Evolutionary conservation across 2,888 invertebrate species (phyloP), one percentile per base, ranked within the genome.

Genomic region (Lasius platythorax): DNA sequence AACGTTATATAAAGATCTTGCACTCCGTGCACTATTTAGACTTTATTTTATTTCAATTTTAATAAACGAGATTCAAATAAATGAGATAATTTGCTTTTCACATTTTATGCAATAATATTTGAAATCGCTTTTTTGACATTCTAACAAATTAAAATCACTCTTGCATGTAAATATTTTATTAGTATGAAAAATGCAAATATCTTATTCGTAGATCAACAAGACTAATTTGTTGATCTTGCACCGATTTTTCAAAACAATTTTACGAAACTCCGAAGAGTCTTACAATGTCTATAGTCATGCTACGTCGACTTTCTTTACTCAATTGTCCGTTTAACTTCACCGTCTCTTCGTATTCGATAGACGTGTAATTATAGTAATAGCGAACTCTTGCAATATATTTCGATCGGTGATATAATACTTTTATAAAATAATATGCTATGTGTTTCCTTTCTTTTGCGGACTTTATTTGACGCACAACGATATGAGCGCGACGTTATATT

Each of bases 221-320:
- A 23, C 23, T 23, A 23, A 23, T 23, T 53, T 30, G 4, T 40
- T 12, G 28, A 40, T 9, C 23, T 43, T 58, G 3, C 1, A 53
- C 40, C 8, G 3, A 56, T 40, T 78, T n/a, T 50, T 46, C 30
- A 30, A 30, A 50, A 3, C 28, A 53, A 78, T 58, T 68, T 28
- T 56, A n/a, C 5, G 1, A 40, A 53, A 56, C 11, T n/a, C 40
- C 1, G 18, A 68, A n/a, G 3, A 56, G 58, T 33, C 11, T n/a
- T 33, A 33, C 33, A 75, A 18, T 46, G 15, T 58, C 23, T 78
- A 68, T 78, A 78, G n/a, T n/a, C 12, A 67, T 5, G 12, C 15
- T 9, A 43, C 9, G 5, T 0, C 0, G 28, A 43, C 68, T 56
- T 28, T 40, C 37, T 68, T 28, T 28, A 56, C 8, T 58, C 66